Evolutionary conservation across 2,797 vertebrate genomes (phyloP).

Genomic region (Aldrovandia affinis): DNA sequence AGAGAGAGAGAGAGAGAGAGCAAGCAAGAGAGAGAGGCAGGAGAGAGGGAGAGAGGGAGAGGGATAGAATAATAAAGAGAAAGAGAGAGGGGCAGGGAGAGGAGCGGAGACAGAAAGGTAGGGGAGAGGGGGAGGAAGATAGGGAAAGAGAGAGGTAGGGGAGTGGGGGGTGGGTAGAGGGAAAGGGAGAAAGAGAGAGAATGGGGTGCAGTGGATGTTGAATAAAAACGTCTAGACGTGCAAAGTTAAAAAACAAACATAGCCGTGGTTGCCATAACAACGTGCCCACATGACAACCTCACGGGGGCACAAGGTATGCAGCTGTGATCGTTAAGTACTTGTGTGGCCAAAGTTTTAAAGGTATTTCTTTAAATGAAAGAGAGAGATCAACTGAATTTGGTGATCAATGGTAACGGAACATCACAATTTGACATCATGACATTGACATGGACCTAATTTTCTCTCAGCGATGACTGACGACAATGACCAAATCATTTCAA

Average conservation of each 20-base stretch:
- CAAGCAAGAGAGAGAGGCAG: neutral
- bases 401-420: neutral
- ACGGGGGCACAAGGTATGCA: neutral
- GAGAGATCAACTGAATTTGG: neutral
- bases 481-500: too few species aligned
- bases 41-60: too few species aligned
- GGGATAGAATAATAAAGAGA: too few species aligned
- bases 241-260: constrained; percentile 40
- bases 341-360: neutral
- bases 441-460: too few species aligned
- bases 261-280: constrained; percentile 19
- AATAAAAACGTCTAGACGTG: constrained; percentile 45
- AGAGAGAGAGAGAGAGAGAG: neutral
- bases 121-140: neutral
- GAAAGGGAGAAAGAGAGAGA: too few species aligned
- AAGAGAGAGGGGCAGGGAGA: too few species aligned
- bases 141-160: neutral
- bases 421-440: neutral
- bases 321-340: neutral
- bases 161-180: neutral
- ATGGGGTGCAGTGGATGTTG: neutral
- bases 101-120: neutral
- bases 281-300: neutral
- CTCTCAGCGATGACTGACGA: too few species aligned
- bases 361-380: neutral